A percentile compares a stretch with the other conserved stretches of the same genome.
These are phyloP conservation scores for Oostethus manadensis DNA, from an alignment of 2,113 vertebrate species.

Conservation along the genomic window DNA sequence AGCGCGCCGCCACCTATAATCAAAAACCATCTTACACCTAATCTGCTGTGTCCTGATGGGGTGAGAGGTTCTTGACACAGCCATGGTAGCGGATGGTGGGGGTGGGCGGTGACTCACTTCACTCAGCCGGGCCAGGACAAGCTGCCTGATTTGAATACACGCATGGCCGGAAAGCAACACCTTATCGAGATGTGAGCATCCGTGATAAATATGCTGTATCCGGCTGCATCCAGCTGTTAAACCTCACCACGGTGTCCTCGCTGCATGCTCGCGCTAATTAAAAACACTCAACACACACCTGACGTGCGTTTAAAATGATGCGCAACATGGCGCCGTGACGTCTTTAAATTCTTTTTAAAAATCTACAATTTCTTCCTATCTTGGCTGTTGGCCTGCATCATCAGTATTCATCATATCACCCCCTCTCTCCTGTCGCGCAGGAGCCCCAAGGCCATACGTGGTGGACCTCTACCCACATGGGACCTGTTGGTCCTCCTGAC, in stretches of 20 bases:
- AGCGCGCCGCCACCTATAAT: constrained; percentile 1
- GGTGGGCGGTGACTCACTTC: constrained; percentile 38
- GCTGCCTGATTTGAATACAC: constrained; percentile 51
- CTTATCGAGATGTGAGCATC: constrained; percentile 65
- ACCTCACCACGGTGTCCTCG: constrained; percentile 55
- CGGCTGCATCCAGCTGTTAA: constrained; percentile 68
- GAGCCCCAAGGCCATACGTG: constrained; percentile 50
- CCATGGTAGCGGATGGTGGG: not conserved
- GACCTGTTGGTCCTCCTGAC: constrained; percentile 66
- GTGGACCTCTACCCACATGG: constrained; percentile 58
- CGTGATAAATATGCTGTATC: constrained; percentile 54
- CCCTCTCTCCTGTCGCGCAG: constrained; percentile 47
- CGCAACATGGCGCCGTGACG: constrained; percentile 12
- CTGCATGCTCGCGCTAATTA: constrained; percentile 60
- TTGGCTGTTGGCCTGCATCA: constrained; percentile 39
- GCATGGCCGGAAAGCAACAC: constrained; percentile 43
- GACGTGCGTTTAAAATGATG: constrained; percentile 53
- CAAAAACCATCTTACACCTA: constrained; percentile 13
- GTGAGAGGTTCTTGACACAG: constrained; percentile 19
- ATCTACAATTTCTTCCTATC: not conserved
- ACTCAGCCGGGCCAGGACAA: constrained; percentile 30
- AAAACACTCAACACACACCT: constrained; percentile 46
- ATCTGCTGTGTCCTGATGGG: constrained; percentile 19
- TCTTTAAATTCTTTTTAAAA: not conserved
- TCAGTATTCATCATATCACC: constrained; percentile 54